phyloP scores from a whole-genome alignment of 2,888 invertebrate genomes.

The Pardosa pseudoannulata region DNA sequence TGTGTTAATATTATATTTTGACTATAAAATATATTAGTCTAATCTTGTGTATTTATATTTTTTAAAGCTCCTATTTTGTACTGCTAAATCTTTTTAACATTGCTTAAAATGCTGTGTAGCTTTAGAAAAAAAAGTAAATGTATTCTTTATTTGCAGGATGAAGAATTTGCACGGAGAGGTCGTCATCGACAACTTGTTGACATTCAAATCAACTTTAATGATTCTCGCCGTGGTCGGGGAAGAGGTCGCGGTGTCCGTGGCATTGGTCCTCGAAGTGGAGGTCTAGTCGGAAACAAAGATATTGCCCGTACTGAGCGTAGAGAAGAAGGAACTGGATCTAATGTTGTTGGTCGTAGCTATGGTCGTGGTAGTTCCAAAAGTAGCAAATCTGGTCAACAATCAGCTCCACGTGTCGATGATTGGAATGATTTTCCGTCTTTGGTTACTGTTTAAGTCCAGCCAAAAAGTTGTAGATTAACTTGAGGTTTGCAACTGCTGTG shows the following conservation, averaged over 20 bases:
- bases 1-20: too few species aligned
- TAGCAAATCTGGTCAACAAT: constrained; percentile 60
- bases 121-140: too few species aligned
- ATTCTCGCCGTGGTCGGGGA: constrained; percentile 69
- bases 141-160: constrained; percentile 44
- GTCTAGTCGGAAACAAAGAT: constrained; percentile 70
- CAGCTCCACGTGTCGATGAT: constrained; percentile 84
- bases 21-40: too few species aligned
- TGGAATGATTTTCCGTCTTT: constrained; percentile 96
- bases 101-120: too few species aligned
- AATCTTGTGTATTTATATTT: too few species aligned
- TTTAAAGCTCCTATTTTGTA: too few species aligned
- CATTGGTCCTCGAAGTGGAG: constrained; percentile 77
- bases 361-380: constrained; percentile 51
- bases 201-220: constrained; percentile 89
- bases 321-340: constrained; percentile 73
- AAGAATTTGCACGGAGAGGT: constrained; percentile 79
- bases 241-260: constrained; percentile 71
- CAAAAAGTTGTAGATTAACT: constrained; percentile 58
- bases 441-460: constrained; percentile 77
- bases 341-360: constrained; percentile 74
- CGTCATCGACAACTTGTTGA: constrained; percentile 90
- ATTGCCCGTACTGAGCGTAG: constrained; percentile 74
- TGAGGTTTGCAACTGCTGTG: constrained; percentile 49
- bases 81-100: too few species aligned